A percentile compares a stretch with the other conserved stretches of the same genome.
Conservation (phyloP, 2,113 vertebrate species). For the Motacilla tschutschensis region DNA sequence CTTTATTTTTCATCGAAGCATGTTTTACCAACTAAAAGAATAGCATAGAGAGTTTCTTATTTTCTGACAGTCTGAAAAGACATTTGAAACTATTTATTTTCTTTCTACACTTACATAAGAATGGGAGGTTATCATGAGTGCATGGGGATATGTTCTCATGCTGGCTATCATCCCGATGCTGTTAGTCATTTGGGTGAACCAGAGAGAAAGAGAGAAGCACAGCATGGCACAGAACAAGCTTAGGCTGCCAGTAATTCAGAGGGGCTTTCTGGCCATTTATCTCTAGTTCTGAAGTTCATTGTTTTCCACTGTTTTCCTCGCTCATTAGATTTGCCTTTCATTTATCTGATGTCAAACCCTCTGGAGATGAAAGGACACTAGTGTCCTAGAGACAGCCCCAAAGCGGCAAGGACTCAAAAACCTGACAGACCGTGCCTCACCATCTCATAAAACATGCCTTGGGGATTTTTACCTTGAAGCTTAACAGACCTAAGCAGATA, state of each 20-base stretch:
- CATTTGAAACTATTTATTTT: neutral
- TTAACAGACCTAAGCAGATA: slow-evolving; percentile 4
- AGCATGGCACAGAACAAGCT: slow-evolving; percentile 49
- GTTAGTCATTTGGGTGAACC: slow-evolving; percentile 54
- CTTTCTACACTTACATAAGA: neutral
- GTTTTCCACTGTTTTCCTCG: slow-evolving; percentile 51
- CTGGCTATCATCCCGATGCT: slow-evolving; percentile 34
- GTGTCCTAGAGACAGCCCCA: slow-evolving; percentile 12
- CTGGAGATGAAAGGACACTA: slow-evolving; percentile 43
- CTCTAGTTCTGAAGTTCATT: slow-evolving; percentile 60
- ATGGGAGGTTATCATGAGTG: neutral
- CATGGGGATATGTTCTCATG: slow-evolving; percentile 31
- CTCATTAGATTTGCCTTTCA: slow-evolving; percentile 43
- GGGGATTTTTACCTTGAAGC: slow-evolving; percentile 21
- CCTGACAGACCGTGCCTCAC: neutral
- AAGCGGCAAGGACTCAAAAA: neutral
- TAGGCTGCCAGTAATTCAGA: slow-evolving; percentile 48
- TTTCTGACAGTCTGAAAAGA: neutral
- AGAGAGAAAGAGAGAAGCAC: slow-evolving; percentile 46
- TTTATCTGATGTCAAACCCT: slow-evolving; percentile 42
- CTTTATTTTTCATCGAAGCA: neutral
- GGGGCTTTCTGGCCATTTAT: slow-evolving; percentile 37
- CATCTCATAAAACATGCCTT: neutral
- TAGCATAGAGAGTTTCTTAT: neutral
- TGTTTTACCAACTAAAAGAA: neutral